These are phyloP conservation scores for Xylota segnis DNA, from an alignment of 2,888 invertebrate genomes.

Conservation along the genomic window DNA sequence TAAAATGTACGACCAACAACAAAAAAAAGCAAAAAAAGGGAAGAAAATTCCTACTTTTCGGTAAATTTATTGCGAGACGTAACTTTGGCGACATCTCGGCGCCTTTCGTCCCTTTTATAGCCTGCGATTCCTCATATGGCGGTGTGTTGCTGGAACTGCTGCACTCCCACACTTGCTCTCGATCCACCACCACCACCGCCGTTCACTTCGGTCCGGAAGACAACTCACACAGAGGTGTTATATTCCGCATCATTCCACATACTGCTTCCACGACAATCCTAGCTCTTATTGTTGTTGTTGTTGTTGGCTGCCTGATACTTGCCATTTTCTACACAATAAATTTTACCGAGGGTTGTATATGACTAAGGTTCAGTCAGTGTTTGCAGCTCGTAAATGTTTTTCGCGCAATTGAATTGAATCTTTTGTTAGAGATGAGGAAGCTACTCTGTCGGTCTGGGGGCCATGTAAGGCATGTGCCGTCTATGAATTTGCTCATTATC, in stretches of 20 bases:
- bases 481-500: constrained; percentile 56
- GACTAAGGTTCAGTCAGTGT: constrained; percentile 56
- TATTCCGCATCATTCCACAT: constrained; percentile 71
- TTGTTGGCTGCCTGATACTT: constrained; percentile 26
- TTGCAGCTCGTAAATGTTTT: constrained; percentile 75
- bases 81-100: constrained; percentile 74
- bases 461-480: constrained; percentile 13
- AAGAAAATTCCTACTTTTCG: constrained; percentile 62
- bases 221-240: constrained; percentile 67
- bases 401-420: constrained; percentile 73
- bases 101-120: constrained; percentile 71
- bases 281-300: constrained; percentile 40
- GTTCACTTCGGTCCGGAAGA: constrained; percentile 18
- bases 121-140: constrained; percentile 64
- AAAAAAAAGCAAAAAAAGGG: constrained; percentile 20
- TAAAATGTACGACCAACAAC: constrained; percentile 49
- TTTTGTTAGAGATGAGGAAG: constrained; percentile 44
- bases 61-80: constrained; percentile 76
- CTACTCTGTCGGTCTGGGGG: background rate
- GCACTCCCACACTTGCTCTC: constrained; percentile 60
- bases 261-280: constrained; percentile 43
- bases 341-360: constrained; percentile 35
- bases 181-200: constrained; percentile 5
- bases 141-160: constrained; percentile 28
- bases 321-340: constrained; percentile 75